Evolutionary conservation across 2,797 vertebrate genomes (phyloP).

Genomic region (Graptemys geographica): DNA sequence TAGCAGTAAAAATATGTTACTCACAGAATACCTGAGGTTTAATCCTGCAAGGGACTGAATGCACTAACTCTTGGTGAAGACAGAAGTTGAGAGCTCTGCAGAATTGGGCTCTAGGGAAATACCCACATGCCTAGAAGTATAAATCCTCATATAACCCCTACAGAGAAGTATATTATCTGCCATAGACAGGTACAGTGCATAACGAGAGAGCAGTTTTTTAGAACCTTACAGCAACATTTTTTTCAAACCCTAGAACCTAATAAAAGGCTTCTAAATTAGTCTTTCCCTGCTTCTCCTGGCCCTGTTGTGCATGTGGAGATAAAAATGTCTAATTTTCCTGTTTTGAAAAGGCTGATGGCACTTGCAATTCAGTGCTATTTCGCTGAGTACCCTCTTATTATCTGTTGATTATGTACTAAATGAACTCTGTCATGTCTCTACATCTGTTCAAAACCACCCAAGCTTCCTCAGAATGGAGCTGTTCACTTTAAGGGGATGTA

Average conservation of each 20-base stretch:
- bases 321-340: constrained; percentile 74
- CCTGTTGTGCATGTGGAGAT: constrained; percentile 63
- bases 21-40: background rate
- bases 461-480: constrained; percentile 44
- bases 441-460: constrained; percentile 70
- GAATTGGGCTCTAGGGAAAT: background rate
- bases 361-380: constrained; percentile 77
- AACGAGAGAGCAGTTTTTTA: background rate
- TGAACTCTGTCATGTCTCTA: constrained; percentile 73
- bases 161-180: background rate
- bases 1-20: background rate
- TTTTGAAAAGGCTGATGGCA: constrained; percentile 74
- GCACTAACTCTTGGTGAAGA: background rate
- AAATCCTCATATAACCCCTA: background rate
- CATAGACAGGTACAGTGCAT: background rate
- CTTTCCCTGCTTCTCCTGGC: constrained; percentile 70
- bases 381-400: constrained; percentile 73
- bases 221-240: background rate
- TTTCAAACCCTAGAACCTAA: constrained; percentile 29
- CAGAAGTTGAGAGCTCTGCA: background rate
- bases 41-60: background rate
- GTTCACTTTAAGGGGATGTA: constrained; percentile 27
- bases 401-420: constrained; percentile 75
- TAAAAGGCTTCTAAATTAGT: constrained; percentile 65
- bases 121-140: background rate